A percentile compares a stretch with the other conserved stretches of the same genome.
Conservation (phyloP, 1,140 invertebrate genomes). For the Drosophila obscura region DNA sequence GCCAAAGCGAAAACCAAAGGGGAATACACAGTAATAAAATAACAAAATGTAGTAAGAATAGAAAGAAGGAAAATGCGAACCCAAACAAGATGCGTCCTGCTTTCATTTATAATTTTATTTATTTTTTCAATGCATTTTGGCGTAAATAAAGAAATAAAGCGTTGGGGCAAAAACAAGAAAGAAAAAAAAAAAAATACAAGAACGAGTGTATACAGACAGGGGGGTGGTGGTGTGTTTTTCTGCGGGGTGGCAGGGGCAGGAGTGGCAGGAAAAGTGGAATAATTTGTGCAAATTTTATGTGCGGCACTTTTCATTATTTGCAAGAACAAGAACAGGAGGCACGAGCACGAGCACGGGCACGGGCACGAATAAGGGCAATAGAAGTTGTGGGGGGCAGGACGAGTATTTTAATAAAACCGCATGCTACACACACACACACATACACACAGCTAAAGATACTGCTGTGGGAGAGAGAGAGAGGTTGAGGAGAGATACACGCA, state of each 20-base stretch:
- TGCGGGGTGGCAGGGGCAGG: not conserved
- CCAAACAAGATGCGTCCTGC: slow-evolving; percentile 53
- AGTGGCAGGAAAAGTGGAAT: slow-evolving; percentile 47
- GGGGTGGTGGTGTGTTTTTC: too few species aligned
- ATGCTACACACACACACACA: slow-evolving; percentile 25
- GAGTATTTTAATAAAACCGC: slow-evolving; percentile 78
- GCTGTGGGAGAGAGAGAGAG: not conserved
- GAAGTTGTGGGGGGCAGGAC: slow-evolving; percentile 24
- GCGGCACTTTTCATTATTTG: slow-evolving; percentile 82
- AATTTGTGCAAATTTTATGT: slow-evolving; percentile 82
- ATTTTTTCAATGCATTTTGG: slow-evolving; percentile 75
- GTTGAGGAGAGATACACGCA: slow-evolving; percentile 6
- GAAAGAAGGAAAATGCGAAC: slow-evolving; percentile 44
- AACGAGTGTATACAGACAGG: too few species aligned
- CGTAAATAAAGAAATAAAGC: slow-evolving; percentile 72
- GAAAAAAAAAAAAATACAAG: slow-evolving; percentile 38
- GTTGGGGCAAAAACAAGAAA: slow-evolving; percentile 19
- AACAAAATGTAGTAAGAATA: slow-evolving; percentile 62
- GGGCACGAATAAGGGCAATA: slow-evolving; percentile 43
- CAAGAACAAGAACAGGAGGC: slow-evolving; percentile 52
- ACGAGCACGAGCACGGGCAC: slow-evolving; percentile 18
- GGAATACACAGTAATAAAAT: slow-evolving; percentile 69
- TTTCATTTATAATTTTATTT: slow-evolving; percentile 82
- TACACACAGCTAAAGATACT: slow-evolving; percentile 10
- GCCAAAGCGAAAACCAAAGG: slow-evolving; percentile 71